A percentile compares a stretch with the other conserved stretches of the same genome.
These are phyloP conservation scores for Biston stratarius DNA, from an alignment of 2,888 invertebrate species.

Conservation along the genomic window DNA sequence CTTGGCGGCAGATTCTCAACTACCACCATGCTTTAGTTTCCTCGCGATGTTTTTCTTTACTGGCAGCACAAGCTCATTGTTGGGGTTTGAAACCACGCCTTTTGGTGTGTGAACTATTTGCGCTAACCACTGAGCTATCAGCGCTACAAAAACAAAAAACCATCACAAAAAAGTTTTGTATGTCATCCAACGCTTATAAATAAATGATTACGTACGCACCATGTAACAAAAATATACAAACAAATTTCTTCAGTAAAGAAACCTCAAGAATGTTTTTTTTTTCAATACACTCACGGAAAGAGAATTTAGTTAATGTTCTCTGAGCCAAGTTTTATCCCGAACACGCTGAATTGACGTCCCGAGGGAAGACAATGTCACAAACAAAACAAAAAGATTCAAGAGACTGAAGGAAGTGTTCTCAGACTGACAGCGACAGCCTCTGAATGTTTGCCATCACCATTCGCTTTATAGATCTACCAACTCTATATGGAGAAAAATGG, in stretches of 20 bases:
- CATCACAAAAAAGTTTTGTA: no score
- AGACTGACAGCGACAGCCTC: slow-evolving; percentile 49
- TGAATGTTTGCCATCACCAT: slow-evolving; percentile 53
- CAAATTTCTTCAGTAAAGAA: slow-evolving; percentile 24
- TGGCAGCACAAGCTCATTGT: no score
- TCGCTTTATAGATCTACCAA: slow-evolving; percentile 20
- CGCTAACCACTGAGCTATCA: no score
- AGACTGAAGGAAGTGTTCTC: slow-evolving; percentile 57
- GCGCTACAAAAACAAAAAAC: no score
- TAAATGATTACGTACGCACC: no score
- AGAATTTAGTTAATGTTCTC: slow-evolving; percentile 56
- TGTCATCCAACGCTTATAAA: no score
- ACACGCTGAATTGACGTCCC: slow-evolving; percentile 58
- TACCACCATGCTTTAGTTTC: no score
- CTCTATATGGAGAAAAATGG: not conserved
- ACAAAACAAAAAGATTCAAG: slow-evolving; percentile 63
- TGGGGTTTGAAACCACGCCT: no score
- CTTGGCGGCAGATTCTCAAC: no score
- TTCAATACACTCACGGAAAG: slow-evolving; percentile 43
- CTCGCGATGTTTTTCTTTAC: no score
- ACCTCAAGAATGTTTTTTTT: slow-evolving; percentile 27
- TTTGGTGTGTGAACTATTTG: no score
- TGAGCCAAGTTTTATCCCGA: slow-evolving; percentile 55
- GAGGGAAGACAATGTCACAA: slow-evolving; percentile 52
- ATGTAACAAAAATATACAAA: not conserved